Base-by-base conservation (phyloP, 2,888 invertebrate genomes). In the Eilema depressum region DNA sequence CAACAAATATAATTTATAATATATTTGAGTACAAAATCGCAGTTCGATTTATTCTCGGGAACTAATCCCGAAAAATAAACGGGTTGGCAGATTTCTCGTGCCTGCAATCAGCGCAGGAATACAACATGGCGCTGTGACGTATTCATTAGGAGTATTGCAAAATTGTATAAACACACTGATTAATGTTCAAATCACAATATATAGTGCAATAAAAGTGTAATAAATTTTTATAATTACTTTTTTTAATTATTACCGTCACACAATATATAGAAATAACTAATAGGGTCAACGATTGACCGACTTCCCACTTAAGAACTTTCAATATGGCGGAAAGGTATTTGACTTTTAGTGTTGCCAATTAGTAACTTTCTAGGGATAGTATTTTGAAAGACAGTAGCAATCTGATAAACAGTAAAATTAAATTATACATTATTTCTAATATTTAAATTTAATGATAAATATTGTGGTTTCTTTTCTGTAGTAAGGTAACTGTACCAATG, bases 111-210 rank as follows among this genome's bases (percentile, higher is more conserved):
- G 93, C 93, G 95, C 95, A 95, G 95, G 95, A 93, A 95, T 95
- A 95, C 95, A 95, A 95, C 95, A 95, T 95, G 95, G 95, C 95
- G 95, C 93, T 95, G 91, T 95, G 95, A 95, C 95, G 92, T 95
- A 93, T 93, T 90, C 93, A 90, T 91, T 91, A 92, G 89, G 90
- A 89, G 89, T 91, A 91, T 93, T 94, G 94, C 95, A 93, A 94
- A 94, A 90, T 89, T 82, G 82, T 83, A 84, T 85, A 88, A 86
- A 89, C 83, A 79, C 87, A 78, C 84, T 87, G 83, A 80, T 79
- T 83, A 73, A 61, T 76, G 82, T 75, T 84, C 75, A 75, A 83
- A 84, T 83, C 83, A 88, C 87, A 82, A 84, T 79, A 84, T 76
- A 84, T 75, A 76, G 81, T 78, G 85, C 75, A 87, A 83, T 90